Percentiles rank a stretch among this genome's conserved stretches.
Evolutionary conservation across 2,113 vertebrate genomes (phyloP).

Genomic region (Rutilus rutilus): DNA sequence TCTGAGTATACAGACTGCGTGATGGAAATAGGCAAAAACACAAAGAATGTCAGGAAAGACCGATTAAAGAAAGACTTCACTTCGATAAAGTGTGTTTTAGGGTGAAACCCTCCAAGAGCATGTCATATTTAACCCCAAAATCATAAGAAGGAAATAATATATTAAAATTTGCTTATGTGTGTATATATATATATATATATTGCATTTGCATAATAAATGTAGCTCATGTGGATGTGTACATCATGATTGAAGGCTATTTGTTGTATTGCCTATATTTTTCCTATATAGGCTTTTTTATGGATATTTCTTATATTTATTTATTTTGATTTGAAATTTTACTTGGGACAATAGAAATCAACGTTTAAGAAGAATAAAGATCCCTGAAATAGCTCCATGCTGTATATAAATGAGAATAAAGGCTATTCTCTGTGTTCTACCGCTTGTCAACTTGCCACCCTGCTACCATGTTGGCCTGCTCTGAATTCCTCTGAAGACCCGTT

Average conservation of each 20-base stretch:
- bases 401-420: not conserved
- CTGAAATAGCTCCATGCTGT: not conserved
- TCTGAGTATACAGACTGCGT: not conserved
- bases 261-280: not conserved
- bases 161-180: not conserved
- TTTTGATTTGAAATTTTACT: not conserved
- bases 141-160: not conserved
- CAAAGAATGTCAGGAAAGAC: not conserved
- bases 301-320: not conserved
- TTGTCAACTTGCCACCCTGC: too few species aligned
- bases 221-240: not conserved
- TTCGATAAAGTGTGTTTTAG: not conserved
- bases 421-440: not conserved
- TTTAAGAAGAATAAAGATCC: not conserved
- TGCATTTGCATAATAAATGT: not conserved
- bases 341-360: not conserved
- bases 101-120: not conserved
- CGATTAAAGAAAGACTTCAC: not conserved
- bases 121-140: not conserved
- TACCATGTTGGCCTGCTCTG: not conserved
- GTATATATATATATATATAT: not conserved
- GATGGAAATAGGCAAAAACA: conserved; percentile 3
- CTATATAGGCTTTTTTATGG: not conserved
- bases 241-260: not conserved
- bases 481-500: not conserved